Base-by-base conservation (phyloP, 2,113 vertebrate genomes). In the Bujurquina vittata region DNA sequence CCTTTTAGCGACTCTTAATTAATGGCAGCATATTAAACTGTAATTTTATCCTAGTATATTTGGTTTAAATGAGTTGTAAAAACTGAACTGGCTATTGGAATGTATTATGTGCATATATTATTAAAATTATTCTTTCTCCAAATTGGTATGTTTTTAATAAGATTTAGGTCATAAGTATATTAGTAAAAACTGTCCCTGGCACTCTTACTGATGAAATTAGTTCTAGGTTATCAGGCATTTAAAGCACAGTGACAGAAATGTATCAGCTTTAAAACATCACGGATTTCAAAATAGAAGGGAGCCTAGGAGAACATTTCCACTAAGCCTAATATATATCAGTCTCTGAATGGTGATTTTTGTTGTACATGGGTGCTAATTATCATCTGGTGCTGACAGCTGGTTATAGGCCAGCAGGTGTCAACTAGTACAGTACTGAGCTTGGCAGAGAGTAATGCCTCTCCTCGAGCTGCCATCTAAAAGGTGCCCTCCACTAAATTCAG, bases 321-420 rank as follows among this genome's bases (percentile, higher is more conserved):
- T 72, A 10, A 52, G 55, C 22, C 18, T 14, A 52, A 23, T 35
- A 17, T 35, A 17, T 22, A 52, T 46, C 43, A 29, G 75, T 49
- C 56, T 56, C 20, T 61, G 4, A 87, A 86, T 79, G 17, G 26
- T 29, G 55, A 81, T 82, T 87, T 90, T 89, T 43, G 55, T 72
- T 87, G 75, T 75, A 88, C 84, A 80, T 35, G 61, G 80, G 80
- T 79, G 59, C 75, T 90, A 87, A 94, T 93, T 91, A 91, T 89
- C 79, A 86, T 81, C 55, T 31, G 18, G 29, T 81, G 79, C 67
- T 89, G 88, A 91, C 86, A 88, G 91, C 59, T 78, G 75, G 80
- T 54, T 80, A 85, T 86, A 86, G 49, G 59, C 85, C 63, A 52
- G 43, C 76, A 85, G 79, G 86, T 91, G 88, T 91, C 84, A 92